Conservation (phyloP, 2,888 invertebrate species). For the Tetheella fluctuosa region DNA sequence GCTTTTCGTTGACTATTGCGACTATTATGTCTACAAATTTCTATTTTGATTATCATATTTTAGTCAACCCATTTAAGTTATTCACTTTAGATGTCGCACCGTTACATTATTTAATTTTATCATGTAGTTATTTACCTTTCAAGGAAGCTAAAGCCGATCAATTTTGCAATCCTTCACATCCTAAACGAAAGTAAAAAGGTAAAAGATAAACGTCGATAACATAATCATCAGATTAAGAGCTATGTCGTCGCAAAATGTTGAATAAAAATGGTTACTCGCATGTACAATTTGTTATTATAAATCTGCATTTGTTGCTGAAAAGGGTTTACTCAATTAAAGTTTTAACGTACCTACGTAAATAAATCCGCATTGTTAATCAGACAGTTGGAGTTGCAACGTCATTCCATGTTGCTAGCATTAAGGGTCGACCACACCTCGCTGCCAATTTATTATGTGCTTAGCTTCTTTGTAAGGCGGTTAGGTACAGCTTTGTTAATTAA, state of each 20-base stretch:
- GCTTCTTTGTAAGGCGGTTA: conserved; percentile 26
- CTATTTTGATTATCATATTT: conserved; percentile 13
- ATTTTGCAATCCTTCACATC: too few species aligned
- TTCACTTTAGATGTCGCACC: not conserved
- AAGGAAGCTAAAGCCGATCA: too few species aligned
- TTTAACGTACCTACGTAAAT: conserved; percentile 16
- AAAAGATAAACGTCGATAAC: too few species aligned
- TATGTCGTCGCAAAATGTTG: too few species aligned
- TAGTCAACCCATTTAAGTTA: not conserved
- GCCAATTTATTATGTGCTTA: conserved; percentile 20
- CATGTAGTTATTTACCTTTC: not conserved
- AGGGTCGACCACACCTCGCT: conserved; percentile 17
- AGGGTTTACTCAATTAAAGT: conserved; percentile 16
- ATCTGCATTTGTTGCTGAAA: conserved; percentile 34
- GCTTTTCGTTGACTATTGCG: not conserved
- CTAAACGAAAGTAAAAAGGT: too few species aligned
- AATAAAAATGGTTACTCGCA: too few species aligned
- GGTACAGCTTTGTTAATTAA: conserved; percentile 13
- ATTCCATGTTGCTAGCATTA: conserved; percentile 21
- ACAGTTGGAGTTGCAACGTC: not conserved
- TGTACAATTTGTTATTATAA: conserved; percentile 5
- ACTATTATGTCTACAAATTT: not conserved
- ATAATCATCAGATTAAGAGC: too few species aligned
- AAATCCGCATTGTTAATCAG: conserved; percentile 31
- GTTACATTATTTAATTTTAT: not conserved